Evolutionary conservation across 2,113 vertebrate species (phyloP).

Genomic region (Entelurus aequoreus): DNA sequence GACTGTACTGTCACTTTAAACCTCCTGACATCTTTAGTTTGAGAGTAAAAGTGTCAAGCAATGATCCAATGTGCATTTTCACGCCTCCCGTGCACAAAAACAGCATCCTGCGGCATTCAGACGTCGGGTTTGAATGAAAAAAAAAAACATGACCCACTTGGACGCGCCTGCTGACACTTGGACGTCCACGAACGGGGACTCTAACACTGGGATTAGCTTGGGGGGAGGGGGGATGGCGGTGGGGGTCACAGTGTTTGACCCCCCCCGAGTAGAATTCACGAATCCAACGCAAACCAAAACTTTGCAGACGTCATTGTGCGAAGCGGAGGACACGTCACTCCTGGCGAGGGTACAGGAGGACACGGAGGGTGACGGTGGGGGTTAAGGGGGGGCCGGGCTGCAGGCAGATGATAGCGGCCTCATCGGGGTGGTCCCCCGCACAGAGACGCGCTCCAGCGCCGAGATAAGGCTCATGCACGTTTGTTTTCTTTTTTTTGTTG

Average conservation of each 20-base stretch:
- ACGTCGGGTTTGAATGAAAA: too few species aligned
- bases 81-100: too few species aligned
- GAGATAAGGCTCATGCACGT: slow-evolving; percentile 76
- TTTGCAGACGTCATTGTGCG: neutral
- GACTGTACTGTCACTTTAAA: too few species aligned
- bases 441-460: slow-evolving; percentile 63
- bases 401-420: slow-evolving; percentile 69
- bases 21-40: too few species aligned
- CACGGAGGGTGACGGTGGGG: slow-evolving; percentile 34
- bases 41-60: too few species aligned
- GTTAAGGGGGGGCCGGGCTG: slow-evolving; percentile 66
- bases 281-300: slow-evolving; percentile 80
- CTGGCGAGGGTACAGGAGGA: slow-evolving; percentile 46
- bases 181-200: neutral
- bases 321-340: slow-evolving; percentile 6
- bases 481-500: slow-evolving; percentile 29
- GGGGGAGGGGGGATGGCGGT: neutral
- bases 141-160: neutral
- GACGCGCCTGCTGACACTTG: too few species aligned
- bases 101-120: too few species aligned
- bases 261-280: slow-evolving; percentile 81
- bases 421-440: slow-evolving; percentile 67
- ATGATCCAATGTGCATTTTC: too few species aligned
- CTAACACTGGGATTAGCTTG: neutral
- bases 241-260: slow-evolving; percentile 82